Conservation (phyloP, 2,888 invertebrate genomes). For the Tachina lurida region DNA sequence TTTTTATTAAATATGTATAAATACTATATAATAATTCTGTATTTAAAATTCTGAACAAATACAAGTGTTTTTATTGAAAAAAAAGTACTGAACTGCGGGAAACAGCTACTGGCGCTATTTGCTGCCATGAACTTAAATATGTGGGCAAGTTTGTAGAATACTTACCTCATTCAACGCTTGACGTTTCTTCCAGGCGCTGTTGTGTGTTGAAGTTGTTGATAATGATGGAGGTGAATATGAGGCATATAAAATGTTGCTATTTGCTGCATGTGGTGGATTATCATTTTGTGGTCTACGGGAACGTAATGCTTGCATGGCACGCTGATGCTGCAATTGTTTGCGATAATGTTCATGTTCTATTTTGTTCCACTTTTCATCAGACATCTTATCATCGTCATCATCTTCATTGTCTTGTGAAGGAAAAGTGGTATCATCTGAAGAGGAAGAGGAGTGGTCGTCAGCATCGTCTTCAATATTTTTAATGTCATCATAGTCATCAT, state of each 20-base stretch:
- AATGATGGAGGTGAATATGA: conserved; percentile 37
- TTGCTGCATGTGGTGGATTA: conserved; percentile 22
- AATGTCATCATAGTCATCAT: conserved; percentile 72
- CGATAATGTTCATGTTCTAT: conserved; percentile 81
- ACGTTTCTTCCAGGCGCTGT: conserved; percentile 68
- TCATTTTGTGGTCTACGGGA: conserved; percentile 58
- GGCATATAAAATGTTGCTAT: conserved; percentile 15
- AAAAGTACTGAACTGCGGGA: neutral
- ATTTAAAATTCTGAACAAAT: conserved; percentile 67
- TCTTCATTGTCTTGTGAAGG: neutral
- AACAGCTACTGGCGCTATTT: neutral
- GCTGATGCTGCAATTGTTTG: conserved; percentile 78
- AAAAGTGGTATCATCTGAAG: neutral
- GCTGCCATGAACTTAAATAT: too few relatives aligned
- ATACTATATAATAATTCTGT: conserved; percentile 26
- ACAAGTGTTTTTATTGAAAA: conserved; percentile 55
- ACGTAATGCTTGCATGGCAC: conserved; percentile 74
- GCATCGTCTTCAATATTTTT: conserved; percentile 76
- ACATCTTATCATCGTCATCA: conserved; percentile 74
- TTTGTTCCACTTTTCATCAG: conserved; percentile 82
- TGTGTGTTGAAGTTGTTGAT: conserved; percentile 53
- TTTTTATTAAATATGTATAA: neutral
- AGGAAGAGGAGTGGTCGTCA: conserved; percentile 6
- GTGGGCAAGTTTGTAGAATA: conserved; percentile 1
- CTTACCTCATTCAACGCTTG: conserved; percentile 77